Percentiles rank a stretch among this genome's conserved stretches.
Conservation (phyloP, 2,888 invertebrate genomes). For the Melikaiella ostensackeni region DNA sequence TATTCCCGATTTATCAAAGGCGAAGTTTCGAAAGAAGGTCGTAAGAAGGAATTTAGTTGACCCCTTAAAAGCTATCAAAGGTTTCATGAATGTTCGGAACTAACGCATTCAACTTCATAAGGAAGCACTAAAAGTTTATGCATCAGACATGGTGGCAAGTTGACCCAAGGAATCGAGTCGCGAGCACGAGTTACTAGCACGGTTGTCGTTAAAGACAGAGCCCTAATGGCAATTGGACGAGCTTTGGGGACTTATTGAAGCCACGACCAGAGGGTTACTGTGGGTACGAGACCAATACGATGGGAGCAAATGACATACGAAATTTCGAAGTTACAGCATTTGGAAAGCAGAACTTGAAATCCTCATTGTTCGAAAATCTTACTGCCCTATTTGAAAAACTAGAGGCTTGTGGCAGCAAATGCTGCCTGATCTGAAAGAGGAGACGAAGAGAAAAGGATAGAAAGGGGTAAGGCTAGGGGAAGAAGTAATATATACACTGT, state of each 20-base stretch:
- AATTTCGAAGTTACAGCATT: not conserved
- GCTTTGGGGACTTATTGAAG: slow-evolving; percentile 40
- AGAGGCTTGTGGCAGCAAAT: no score
- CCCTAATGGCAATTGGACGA: slow-evolving; percentile 47
- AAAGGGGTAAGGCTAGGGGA: no score
- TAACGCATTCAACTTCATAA: not conserved
- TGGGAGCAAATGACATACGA: not conserved
- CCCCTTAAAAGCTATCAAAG: not conserved
- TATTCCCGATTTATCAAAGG: not conserved
- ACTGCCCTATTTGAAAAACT: not conserved
- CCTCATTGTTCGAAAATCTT: not conserved
- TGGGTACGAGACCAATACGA: not conserved
- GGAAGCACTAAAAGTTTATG: slow-evolving; percentile 11
- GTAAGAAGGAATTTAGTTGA: not conserved
- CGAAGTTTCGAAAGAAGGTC: not conserved
- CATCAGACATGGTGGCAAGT: slow-evolving; percentile 2
- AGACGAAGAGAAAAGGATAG: no score
- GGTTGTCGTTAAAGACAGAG: slow-evolving; percentile 46
- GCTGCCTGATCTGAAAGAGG: no score
- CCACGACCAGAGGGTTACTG: not conserved
- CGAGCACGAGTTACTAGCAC: not conserved
- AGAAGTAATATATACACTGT: no score
- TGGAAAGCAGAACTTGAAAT: slow-evolving; percentile 7
- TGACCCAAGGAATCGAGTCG: not conserved
- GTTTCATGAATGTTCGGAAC: not conserved